Evolutionary conservation across 2,797 vertebrate species (phyloP), one percentile per base, ranked within the genome.

Genomic region (Paguma larvata): DNA sequence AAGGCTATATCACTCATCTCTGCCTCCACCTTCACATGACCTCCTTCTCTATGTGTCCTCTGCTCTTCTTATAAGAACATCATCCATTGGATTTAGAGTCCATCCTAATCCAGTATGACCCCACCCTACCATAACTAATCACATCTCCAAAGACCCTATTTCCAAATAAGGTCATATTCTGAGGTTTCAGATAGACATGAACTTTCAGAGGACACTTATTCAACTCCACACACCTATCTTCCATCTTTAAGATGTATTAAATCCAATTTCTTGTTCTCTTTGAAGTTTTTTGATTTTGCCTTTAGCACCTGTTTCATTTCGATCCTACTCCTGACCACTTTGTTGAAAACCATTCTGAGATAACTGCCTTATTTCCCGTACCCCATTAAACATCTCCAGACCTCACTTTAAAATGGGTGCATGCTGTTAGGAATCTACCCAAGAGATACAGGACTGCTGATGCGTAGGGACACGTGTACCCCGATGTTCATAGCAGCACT

Each of bases 141-240:
- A 46, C 11, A 75, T 72, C 56, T 63, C 18, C 72, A 85, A 85
- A 65, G 34, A 53, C n/a, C 67, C n/a, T 25, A 63, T 82, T 94
- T 95, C 78, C 80, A 93, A 82, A 90, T 53, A 89, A 85, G 67
- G 16, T 48, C 51, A 73, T 27, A 72, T 62, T 70, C 70, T 94
- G 51, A 90, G 48, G 62, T 93, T 95, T 56, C 4, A 48, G 38
- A 41, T 21, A 91, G 25, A 92, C 8, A 63, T 32, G 53, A 93
- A 93, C 41, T 89, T 91, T 62, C 38, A 68, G n/a, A 53, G 70
- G 30, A 67, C 3, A 30, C 38, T 94, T 63, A 85, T 41, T 85
- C 63, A 85, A n/a, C 34, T 46, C 62, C 38, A 11, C 12, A 51
- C 0, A 90, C 8, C 1, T 38, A 77, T 10, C 30, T 86, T 65